Evolutionary conservation across 2,113 vertebrate species (phyloP), one percentile per base, ranked within the genome.

Genomic region (Seriola aureovittata): DNA sequence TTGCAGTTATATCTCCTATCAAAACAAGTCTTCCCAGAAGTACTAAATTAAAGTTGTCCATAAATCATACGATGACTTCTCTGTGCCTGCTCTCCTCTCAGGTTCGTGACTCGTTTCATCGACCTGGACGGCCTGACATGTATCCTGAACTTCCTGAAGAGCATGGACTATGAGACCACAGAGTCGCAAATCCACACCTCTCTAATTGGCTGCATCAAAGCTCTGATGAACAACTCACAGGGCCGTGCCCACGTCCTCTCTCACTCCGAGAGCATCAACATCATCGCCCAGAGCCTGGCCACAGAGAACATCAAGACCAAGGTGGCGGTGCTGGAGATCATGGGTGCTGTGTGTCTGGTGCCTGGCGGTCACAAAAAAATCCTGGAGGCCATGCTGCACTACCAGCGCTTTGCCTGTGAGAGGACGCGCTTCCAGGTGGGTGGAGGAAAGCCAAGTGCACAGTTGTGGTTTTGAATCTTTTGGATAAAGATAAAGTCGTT

Each of bases 181-280:
- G 98, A 99, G 91, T 99, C 97, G 11, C 97, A 97, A 90, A 98
- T 99, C 95, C 99, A 99, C 96, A 99, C 98, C 85, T 99, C 99
- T 5, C 97, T 99, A 80, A 99, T 99, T 36, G 99, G 99, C 40
- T 99, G 99, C 93, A 98, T 99, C 93, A 99, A 99, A 92, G 99
- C 98, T 3, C 96, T 99, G 89, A 99, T 99, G 99, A 99, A 99
- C 95, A 99, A 99, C 95, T 99, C 99, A 72, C 97, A 98, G 93
- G 99, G 99, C 67, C 95, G 99, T 54, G 97, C 98, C 78, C 98
- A 99, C 0, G 98, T 99, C 66, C 96, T 99, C 85, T 96, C 99
- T 23, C 99, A 99, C 90, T 93, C 96, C 0, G 97, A 99, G 96
- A 99, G 98, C 93, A 99, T 99, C 80, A 99, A 99, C 29, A 97